These are phyloP conservation scores for Clarias batrachus DNA, from an alignment of 2,113 vertebrate species.

Conservation along the genomic window DNA sequence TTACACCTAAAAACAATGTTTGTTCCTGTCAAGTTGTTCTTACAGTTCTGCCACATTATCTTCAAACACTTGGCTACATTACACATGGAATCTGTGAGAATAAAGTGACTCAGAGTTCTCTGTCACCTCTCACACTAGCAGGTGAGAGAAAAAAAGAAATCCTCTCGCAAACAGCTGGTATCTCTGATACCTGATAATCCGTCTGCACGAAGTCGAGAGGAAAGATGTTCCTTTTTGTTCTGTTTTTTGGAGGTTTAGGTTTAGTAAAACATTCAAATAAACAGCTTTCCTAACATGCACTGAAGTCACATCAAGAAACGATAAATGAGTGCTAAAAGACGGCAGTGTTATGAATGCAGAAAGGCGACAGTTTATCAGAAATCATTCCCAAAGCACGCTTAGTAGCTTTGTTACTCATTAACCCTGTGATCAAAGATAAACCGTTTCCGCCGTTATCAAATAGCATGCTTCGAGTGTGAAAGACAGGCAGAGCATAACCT, in stretches of 20 bases:
- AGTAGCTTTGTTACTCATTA: background rate
- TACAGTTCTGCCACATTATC: constrained; percentile 29
- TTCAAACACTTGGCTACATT: constrained; percentile 20
- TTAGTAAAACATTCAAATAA: background rate
- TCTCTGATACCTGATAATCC: background rate
- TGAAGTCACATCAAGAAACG: background rate
- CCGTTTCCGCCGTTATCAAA: background rate
- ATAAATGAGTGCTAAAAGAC: background rate
- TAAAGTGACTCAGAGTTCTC: background rate
- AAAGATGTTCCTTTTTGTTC: background rate
- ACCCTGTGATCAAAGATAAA: background rate
- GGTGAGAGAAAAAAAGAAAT: background rate
- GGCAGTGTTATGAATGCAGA: background rate
- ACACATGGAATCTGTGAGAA: background rate
- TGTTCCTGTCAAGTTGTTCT: constrained; percentile 23
- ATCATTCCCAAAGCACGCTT: background rate
- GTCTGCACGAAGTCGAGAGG: background rate
- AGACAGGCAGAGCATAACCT: background rate
- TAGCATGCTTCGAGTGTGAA: background rate
- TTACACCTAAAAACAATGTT: constrained; percentile 9
- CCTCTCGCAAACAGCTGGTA: background rate
- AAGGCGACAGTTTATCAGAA: background rate
- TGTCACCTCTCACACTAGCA: background rate
- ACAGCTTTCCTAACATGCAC: background rate
- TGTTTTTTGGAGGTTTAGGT: background rate